These are phyloP conservation scores for Drosophila kuntzei DNA, from an alignment of 2,888 invertebrate species.

Conservation along the genomic window DNA sequence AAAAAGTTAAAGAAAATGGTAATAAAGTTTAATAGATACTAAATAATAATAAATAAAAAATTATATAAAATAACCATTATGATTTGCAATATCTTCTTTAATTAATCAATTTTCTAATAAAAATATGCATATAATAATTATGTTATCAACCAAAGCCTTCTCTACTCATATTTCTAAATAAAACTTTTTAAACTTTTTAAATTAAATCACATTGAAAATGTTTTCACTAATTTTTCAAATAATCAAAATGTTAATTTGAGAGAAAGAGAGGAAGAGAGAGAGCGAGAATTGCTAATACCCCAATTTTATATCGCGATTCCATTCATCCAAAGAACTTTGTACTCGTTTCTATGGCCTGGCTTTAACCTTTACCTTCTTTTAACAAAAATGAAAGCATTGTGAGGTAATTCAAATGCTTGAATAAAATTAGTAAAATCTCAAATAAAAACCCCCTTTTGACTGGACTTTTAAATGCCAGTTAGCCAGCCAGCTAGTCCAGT, in stretches of 20 bases:
- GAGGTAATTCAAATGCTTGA: slow-evolving; percentile 18
- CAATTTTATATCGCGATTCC: neutral
- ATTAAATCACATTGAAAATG: no score
- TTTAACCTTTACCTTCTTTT: neutral
- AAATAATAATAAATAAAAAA: no score
- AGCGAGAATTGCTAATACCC: neutral
- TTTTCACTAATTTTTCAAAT: no score
- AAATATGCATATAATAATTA: neutral
- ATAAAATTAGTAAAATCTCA: slow-evolving; percentile 10
- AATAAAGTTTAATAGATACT: no score
- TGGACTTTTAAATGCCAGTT: slow-evolving; percentile 60
- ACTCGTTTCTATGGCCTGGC: slow-evolving; percentile 4
- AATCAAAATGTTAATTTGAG: no score
- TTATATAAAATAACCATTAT: neutral
- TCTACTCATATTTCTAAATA: neutral
- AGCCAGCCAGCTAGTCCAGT: slow-evolving; percentile 35
- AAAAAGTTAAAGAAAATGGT: no score
- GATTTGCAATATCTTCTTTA: neutral
- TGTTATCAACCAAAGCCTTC: neutral
- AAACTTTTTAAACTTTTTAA: no score
- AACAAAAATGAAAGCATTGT: slow-evolving; percentile 6
- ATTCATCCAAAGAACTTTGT: slow-evolving; percentile 6
- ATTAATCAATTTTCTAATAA: neutral
- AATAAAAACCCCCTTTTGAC: slow-evolving; percentile 15
- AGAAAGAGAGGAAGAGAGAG: neutral